Percentiles rank a stretch among this genome's conserved stretches.
Evolutionary conservation across 2,888 invertebrate species (phyloP).

Genomic region (Cenopis cana): DNA sequence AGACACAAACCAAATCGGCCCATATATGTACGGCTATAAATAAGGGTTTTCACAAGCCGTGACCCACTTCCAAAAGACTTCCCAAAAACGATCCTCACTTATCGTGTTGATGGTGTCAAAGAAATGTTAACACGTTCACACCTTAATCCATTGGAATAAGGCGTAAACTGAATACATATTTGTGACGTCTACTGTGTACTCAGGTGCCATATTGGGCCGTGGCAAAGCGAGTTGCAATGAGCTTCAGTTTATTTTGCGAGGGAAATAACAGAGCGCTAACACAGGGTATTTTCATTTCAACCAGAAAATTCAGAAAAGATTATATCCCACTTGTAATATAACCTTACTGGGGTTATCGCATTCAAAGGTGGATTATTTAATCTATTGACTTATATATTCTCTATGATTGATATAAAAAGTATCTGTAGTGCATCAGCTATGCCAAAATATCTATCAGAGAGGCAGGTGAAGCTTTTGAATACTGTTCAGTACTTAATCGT

Average conservation of each 20-base stretch:
- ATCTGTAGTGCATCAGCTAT: background rate
- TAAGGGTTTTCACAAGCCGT: background rate
- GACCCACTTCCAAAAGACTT: background rate
- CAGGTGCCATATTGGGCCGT: background rate
- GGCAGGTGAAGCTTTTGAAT: background rate
- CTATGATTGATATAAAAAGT: too few relatives aligned
- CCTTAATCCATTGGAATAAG: too few relatives aligned
- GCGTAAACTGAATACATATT: background rate
- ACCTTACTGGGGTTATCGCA: too few relatives aligned
- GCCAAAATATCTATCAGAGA: background rate
- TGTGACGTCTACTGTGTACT: background rate
- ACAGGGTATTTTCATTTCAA: conserved; percentile 3
- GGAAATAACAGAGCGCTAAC: background rate
- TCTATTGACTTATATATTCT: too few relatives aligned
- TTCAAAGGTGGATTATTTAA: too few relatives aligned
- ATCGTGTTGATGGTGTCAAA: background rate
- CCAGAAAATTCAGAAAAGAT: too few relatives aligned
- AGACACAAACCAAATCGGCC: background rate
- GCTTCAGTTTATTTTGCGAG: background rate
- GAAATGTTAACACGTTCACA: background rate
- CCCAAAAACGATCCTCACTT: background rate
- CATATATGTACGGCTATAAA: background rate
- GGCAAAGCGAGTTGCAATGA: background rate
- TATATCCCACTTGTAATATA: too few relatives aligned
- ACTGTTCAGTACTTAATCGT: background rate